Conservation (phyloP, 2,888 invertebrate genomes). For the Strigamia transsilvanica region DNA sequence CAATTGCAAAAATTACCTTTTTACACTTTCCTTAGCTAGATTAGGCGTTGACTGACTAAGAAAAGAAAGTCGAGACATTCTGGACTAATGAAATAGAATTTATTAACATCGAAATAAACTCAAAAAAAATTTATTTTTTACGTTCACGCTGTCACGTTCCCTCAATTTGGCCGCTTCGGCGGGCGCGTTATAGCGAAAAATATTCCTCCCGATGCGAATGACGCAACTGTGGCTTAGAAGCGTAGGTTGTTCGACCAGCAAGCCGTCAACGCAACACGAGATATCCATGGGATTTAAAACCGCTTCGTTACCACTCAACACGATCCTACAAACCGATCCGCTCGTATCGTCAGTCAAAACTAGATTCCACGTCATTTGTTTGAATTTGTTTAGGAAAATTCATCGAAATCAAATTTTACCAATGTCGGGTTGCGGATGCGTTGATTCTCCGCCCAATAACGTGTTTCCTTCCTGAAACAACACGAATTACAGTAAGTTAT, state of each 20-base stretch:
- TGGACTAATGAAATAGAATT: constrained; percentile 69
- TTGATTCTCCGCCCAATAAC: constrained; percentile 78
- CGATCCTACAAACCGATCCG: neutral
- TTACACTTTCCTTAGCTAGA: constrained; percentile 65
- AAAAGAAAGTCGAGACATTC: constrained; percentile 81
- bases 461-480: constrained; percentile 80
- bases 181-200: constrained; percentile 86
- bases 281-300: neutral
- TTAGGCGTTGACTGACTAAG: constrained; percentile 84
- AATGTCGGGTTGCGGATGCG: constrained; percentile 75
- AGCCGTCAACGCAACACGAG: neutral
- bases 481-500: too few species aligned
- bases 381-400: too few species aligned
- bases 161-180: constrained; percentile 85
- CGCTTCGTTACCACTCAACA: neutral
- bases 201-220: neutral
- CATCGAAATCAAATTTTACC: too few species aligned
- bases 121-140: too few species aligned
- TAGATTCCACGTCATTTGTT: too few species aligned
- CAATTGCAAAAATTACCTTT: constrained; percentile 30
- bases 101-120: too few species aligned
- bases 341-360: neutral
- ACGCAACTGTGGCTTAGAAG: neutral
- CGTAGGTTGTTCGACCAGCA: neutral
- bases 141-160: constrained; percentile 74